Evolutionary conservation across 2,888 invertebrate species (phyloP), one percentile per base, ranked within the genome.

Genomic region (Athalia rosae): DNA sequence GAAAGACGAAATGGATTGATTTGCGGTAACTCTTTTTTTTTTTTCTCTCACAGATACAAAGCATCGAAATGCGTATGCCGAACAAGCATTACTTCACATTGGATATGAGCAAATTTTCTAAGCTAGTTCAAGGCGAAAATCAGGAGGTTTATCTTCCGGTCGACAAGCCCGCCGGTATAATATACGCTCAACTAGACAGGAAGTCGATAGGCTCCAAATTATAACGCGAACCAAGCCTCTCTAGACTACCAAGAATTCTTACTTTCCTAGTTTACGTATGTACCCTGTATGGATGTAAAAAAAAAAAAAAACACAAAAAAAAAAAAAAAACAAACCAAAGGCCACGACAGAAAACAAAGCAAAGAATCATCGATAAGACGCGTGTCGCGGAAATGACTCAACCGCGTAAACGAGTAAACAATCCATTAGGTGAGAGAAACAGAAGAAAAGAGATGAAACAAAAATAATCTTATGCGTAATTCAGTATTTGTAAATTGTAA

Each of bases 1-100:
- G 13, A 15, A 28, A 61, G 15, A 11, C 0, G 61, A 11, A 15
- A 61, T 8, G 11, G 13, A 15, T 61, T 11, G 53, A 53, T 11
- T 11, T 4, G 6, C 0, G 7, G 11, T 3, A 4, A 78, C 76
- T 28, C 9, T 61, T 56, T 63, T 71, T 77, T 83, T 77, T 50
- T 77, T 79, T 69, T 80, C 71, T n/a, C 13, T 58, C 71, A 43
- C 91, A 95, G 93, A 93, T 95, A 64, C 91, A 91, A 4, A 93
- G 93, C 86, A 94, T 95, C 73, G 93, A 93, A 82, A 95, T 95
- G 93, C 92, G 92, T 79, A 94, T 96, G 94, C 96, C 96, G 0
- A 96, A 96, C 89, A 95, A 95, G 84, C 96, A 96, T 87, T 96
- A 96, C 87, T 93, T 94, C 83, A 93, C 93, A 82, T 93, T 95